phyloP scores from a whole-genome alignment of 2,113 vertebrate genomes.

The Willisornis vidua region DNA sequence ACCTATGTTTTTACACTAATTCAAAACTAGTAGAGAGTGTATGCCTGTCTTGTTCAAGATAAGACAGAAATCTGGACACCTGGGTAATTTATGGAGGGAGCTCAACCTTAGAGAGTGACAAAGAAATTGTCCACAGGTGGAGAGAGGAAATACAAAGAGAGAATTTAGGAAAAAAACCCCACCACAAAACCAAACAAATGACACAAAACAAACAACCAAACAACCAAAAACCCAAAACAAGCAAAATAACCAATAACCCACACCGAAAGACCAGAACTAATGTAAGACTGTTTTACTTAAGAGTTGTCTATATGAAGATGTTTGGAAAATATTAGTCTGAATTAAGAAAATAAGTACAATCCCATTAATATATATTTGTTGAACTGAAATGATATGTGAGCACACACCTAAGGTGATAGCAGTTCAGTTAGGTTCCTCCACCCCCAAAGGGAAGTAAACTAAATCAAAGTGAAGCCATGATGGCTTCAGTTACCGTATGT shows the following conservation, averaged over 20 bases:
- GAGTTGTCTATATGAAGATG: neutral
- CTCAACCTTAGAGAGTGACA: neutral
- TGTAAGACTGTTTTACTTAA: neutral
- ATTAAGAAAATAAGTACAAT: slow-evolving; percentile 16
- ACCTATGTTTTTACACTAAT: slow-evolving; percentile 18
- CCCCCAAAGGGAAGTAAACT: neutral
- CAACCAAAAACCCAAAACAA: no score
- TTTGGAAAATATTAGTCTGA: neutral
- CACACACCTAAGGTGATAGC: neutral
- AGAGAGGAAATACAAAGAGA: neutral
- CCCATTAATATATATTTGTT: neutral
- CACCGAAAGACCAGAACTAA: neutral
- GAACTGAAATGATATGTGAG: slow-evolving; percentile 20
- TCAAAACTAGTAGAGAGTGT: neutral
- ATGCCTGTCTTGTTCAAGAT: neutral
- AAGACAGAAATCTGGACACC: neutral
- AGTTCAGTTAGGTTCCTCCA: slow-evolving; percentile 11
- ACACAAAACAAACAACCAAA: no score
- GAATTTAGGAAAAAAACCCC: neutral
- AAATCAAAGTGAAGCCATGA: slow-evolving; percentile 17
- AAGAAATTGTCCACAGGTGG: neutral
- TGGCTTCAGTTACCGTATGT: slow-evolving; percentile 22
- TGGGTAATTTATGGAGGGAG: neutral
- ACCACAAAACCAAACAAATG: neutral
- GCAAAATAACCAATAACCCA: neutral